Base-by-base conservation (phyloP, 2,797 vertebrate genomes). In the Muscicapa striata region DNA sequence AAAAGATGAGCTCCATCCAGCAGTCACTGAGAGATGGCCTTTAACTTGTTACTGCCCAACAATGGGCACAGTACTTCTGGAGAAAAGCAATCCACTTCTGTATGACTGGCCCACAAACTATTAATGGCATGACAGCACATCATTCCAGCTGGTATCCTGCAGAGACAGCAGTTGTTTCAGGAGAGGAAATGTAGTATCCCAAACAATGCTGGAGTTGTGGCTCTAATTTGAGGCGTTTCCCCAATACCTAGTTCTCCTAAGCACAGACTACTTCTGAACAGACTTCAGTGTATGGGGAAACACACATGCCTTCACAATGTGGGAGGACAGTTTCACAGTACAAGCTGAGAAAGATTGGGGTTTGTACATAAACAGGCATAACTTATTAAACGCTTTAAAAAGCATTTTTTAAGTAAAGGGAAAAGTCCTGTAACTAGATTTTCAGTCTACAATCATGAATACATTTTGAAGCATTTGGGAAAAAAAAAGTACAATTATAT, bases 81-180 rank as follows among this genome's bases (percentile, higher is more conserved):
- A 69, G 21, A 49, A 76, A 81, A 82, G 3, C 36, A 68, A 73
- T 46, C 26, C 2, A n/a, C 23, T 70, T 62, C 52, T 13, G 5
- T 14, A 26, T 34, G 46, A 49, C 6, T 29, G 11, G 20, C 30
- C 29, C 3, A 5, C n/a, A 55, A 62, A 62, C 6, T 43, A 29
- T 49, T 24, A 75, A 51, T 5, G 20, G 32, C 34, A 21, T 7
- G 6, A 55, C 34, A 27, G 8, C 5, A 15, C 0, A 0, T 58
- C 40, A 43, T 22, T 40, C 22, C 20, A 74, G 38, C 6, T 36
- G 12, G 41, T 15, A 7, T 40, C 36, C 26, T 72, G 41, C 5
- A 63, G 2, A 62, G n/a, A 59, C 5, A 43, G 17, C 9, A 72
- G 20, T 5, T 13, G 1, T 55, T 87, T 81, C 45, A 40, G 32